Percentiles rank a stretch among this genome's conserved stretches.
phyloP scores from a whole-genome alignment of 2,888 invertebrate genomes.

The Nephrocerus scutellatus region DNA sequence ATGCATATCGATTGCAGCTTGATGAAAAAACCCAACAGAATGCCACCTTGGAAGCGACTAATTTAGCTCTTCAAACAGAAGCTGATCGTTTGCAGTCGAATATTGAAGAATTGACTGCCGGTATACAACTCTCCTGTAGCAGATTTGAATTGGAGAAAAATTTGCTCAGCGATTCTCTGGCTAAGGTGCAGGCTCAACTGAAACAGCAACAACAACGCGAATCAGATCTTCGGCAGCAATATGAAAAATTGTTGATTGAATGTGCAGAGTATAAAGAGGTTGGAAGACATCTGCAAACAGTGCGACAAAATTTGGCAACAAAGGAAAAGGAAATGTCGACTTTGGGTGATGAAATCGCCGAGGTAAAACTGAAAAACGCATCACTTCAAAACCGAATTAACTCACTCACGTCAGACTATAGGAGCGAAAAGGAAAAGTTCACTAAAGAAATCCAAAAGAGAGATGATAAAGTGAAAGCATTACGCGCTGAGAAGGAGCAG shows the following conservation, averaged over 20 bases:
- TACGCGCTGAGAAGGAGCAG: conserved; percentile 3
- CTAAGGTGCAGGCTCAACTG: conserved; percentile 11
- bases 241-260: conserved; percentile 22
- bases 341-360: conserved; percentile 19
- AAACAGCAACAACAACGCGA: conserved; percentile 7
- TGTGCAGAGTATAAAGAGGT: conserved; percentile 21
- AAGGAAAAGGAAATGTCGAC: conserved; percentile 23
- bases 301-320: conserved; percentile 17
- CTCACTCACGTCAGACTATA: conserved; percentile 13
- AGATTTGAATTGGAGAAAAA: conserved; percentile 16
- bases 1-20: too few relatives aligned
- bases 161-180: conserved; percentile 12
- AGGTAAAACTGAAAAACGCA: conserved; percentile 17
- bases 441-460: conserved; percentile 8
- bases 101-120: conserved; percentile 8
- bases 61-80: conserved; percentile 8
- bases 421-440: conserved; percentile 14
- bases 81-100: conserved; percentile 7
- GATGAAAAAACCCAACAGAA: neutral
- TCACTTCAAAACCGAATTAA: conserved; percentile 20
- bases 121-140: too few relatives aligned
- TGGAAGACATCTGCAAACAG: conserved; percentile 18
- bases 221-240: too few relatives aligned
- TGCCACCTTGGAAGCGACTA: neutral
- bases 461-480: conserved; percentile 10